These are phyloP conservation scores for Morinoia aosen DNA, from an alignment of 2,888 invertebrate genomes.

Conservation along the genomic window DNA sequence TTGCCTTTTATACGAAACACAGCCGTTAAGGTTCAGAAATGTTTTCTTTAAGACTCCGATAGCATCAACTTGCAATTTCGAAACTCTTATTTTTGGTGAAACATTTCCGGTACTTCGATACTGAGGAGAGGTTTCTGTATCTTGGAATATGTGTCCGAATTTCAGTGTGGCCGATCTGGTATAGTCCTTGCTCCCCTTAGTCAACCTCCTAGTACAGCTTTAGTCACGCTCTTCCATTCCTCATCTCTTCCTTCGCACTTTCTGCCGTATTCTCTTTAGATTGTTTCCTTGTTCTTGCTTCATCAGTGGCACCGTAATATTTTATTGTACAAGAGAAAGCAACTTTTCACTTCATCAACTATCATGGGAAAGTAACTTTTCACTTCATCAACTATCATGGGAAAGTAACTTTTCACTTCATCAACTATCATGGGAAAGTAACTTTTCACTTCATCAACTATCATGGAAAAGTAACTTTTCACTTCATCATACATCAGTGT, in stretches of 20 bases:
- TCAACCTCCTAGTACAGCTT: not conserved
- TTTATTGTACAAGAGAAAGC: not conserved
- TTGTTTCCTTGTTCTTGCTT: not conserved
- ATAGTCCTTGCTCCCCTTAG: not conserved
- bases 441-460: not conserved
- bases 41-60: not conserved
- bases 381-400: not conserved
- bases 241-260: not conserved
- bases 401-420: not conserved
- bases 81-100: not conserved
- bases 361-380: too few relatives aligned
- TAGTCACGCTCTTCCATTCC: not conserved
- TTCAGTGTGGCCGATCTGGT: constrained; percentile 26
- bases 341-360: not conserved
- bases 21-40: constrained; percentile 27
- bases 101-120: not conserved
- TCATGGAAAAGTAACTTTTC: not conserved
- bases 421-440: too few relatives aligned
- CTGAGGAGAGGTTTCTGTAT: not conserved
- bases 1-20: constrained; percentile 24
- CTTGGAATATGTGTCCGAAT: constrained; percentile 36
- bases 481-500: not conserved
- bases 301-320: not conserved
- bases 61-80: not conserved
- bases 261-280: not conserved